Base-by-base conservation (phyloP, 2,797 vertebrate species). In the Melanotaenia pygmaea region DNA sequence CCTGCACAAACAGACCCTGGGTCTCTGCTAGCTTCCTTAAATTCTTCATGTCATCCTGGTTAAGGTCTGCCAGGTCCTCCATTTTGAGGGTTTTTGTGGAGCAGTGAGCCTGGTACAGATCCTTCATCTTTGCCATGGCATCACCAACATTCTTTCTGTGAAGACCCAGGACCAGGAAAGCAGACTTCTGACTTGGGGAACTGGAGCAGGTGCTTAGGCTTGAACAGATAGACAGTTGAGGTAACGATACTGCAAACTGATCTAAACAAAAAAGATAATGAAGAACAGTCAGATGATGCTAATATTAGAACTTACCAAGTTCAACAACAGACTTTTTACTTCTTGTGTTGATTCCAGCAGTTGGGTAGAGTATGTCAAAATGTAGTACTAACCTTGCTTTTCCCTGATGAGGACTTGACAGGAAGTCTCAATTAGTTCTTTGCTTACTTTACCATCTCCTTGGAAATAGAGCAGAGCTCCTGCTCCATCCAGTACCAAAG, bases 121-220 rank as follows among this genome's bases (percentile, higher is more conserved):
- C 54, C 7, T 47, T 76, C 34, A 94, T 65, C 8, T 74, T 80
- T 8, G 18, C 32, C 67, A 30, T 79, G n/a, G 90, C 90, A 6
- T 67, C 10, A 1, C 64, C 43, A 4, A 92, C 80, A 1, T 70
- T 3, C 1, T 80, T 4, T 45, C 20, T 40, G 6, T n/a, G 16
- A 54, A 70, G 24, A 26, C 91, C 92, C 32, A 86, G 1, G 47
- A 94, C 20, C 20, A 81, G 6, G 78, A 92, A 90, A 50, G 54
- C 7, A 0, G 90, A 89, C 63, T 63, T 38, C 54, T 74, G 64
- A 34, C 28, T 30, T 7, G 64, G 54, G 13, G 54, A 45, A 45
- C 28, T 59, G 20, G 67, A 51, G 14, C 32, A 58, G 53, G 32
- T n/a, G 20, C 30, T 81, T 1, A 59, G 0, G 14, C 74, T 67